These are phyloP conservation scores for Pterois miles DNA, from an alignment of 2,797 vertebrate species.

Conservation along the genomic window DNA sequence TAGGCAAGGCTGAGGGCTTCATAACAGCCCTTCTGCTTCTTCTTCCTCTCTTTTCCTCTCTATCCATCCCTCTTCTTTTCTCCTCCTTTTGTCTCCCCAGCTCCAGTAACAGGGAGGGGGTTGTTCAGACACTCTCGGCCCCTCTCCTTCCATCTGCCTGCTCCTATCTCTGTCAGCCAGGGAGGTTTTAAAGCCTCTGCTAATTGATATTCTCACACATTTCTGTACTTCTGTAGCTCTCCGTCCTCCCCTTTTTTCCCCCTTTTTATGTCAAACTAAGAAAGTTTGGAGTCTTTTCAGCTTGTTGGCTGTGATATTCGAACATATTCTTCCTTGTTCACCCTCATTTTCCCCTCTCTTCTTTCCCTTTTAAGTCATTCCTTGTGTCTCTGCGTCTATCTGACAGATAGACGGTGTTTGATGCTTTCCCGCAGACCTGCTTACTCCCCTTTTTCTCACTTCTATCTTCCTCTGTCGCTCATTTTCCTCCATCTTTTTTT, in stretches of 20 bases:
- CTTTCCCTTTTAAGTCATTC: constrained; percentile 30
- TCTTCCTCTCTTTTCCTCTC: constrained; percentile 3
- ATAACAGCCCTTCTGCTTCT: constrained; percentile 25
- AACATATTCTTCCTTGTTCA: constrained; percentile 28
- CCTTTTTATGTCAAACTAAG: constrained; percentile 11
- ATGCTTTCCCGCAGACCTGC: constrained; percentile 33
- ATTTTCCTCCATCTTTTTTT: neutral
- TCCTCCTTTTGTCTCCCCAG: neutral
- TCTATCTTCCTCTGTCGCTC: constrained; percentile 39
- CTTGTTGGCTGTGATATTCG: constrained; percentile 6
- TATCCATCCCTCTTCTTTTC: neutral
- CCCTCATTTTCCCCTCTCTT: constrained; percentile 19
- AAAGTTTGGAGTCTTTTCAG: constrained; percentile 18
- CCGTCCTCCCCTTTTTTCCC: neutral
- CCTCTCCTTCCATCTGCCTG: constrained; percentile 25
- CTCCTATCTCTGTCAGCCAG: constrained; percentile 10
- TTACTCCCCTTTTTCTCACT: constrained; percentile 16
- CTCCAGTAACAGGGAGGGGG: neutral
- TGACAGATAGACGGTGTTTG: constrained; percentile 24
- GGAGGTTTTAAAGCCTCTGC: constrained; percentile 16
- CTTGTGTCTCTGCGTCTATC: constrained; percentile 11
- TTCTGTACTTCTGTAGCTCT: neutral
- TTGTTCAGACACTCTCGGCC: neutral
- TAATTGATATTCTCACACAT: constrained; percentile 46
- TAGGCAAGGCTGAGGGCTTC: constrained; percentile 37